A percentile compares a stretch with the other conserved stretches of the same genome.
Conservation (phyloP, 2,113 vertebrate genomes). For the Pygoscelis adeliae region DNA sequence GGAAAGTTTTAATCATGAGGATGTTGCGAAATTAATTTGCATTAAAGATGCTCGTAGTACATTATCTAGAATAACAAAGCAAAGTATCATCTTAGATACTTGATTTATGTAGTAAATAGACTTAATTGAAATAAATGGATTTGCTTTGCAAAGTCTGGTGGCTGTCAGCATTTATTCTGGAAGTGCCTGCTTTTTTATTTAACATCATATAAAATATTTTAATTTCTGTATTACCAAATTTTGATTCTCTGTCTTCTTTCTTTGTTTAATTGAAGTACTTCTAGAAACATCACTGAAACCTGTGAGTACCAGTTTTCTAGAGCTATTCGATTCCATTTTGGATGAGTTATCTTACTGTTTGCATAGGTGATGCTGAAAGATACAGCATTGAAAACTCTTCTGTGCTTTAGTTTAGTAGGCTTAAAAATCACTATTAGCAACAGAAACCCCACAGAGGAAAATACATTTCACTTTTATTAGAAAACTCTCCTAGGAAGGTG, state of each 20-base stretch:
- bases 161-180: neutral
- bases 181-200: neutral
- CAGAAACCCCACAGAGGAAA: neutral
- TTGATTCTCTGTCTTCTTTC: neutral
- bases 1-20: neutral
- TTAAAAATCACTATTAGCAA: neutral
- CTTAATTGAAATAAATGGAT: neutral
- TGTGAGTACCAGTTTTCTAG: neutral
- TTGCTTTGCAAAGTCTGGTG: neutral
- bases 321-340: neutral
- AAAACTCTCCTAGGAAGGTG: neutral
- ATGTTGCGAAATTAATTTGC: neutral
- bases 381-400: neutral
- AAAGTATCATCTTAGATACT: neutral
- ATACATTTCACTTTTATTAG: neutral
- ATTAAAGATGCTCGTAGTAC: neutral
- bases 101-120: neutral
- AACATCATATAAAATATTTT: neutral
- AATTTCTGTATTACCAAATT: neutral
- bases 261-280: neutral
- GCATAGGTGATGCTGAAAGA: neutral
- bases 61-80: neutral
- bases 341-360: neutral
- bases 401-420: neutral
- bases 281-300: neutral